Evolutionary conservation across 2,797 vertebrate species (phyloP), one percentile per base, ranked within the genome.

Genomic region (Champsocephalus esox): DNA sequence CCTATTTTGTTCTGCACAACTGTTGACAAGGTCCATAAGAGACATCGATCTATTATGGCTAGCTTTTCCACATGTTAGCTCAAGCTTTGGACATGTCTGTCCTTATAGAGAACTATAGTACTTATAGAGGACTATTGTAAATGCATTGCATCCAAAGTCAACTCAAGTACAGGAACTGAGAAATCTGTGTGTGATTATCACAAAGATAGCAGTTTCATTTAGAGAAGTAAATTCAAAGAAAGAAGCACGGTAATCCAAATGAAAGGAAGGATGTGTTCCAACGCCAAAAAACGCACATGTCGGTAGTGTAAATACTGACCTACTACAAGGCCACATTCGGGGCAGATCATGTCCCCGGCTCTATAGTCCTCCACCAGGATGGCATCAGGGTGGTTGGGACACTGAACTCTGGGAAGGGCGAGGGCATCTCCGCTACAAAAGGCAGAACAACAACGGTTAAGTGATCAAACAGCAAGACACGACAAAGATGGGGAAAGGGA

Each of bases 301-400:
- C 28, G 0, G 2, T 11, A 2, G 7, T 14, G 66, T 38, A 4
- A 17, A 54, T 21, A 87, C 94, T 75, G 83, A 99, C 98, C 98
- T 62, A 99, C 98, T 75, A 99, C 98, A 64, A 99, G 95, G 45
- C 98, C 98, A 70, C 98, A 99, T 70, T 99, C 98, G 2, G 98
- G 98, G 82, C 98, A 99, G 78, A 99, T 98, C 98, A 99, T 99
- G 89, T 99, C 98, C 57, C 98, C 98, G 63, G 98, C 98, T 95
- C 98, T 95, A 94, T 99, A 99, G 94, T 99, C 98, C 88, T 99
- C 98, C 79, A 99, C 98, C 89, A 99, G 93, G 70, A 97, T 89
- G 46, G 97, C 97, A 80, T 99, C 98, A 3, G 98, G 98, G 87
- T 99, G 98, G 93, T 97, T 98, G 75, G 98, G 98, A 90, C 98